These are phyloP conservation scores for Spilarctia lutea DNA, from an alignment of 2,888 invertebrate genomes.

Conservation along the genomic window DNA sequence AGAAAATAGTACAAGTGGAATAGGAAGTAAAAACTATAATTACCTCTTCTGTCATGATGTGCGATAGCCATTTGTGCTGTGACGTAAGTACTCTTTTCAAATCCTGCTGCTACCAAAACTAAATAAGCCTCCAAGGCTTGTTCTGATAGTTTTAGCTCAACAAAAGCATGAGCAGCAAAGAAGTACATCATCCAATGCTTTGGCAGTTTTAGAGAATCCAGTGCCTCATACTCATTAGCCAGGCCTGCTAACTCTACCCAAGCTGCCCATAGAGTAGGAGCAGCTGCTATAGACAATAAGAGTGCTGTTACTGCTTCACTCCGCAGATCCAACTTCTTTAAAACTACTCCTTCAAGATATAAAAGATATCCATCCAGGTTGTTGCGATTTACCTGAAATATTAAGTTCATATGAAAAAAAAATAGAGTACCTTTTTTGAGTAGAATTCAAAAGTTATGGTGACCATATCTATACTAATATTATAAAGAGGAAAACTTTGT, in stretches of 20 bases:
- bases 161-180: slow-evolving; percentile 95
- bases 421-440: too few species aligned
- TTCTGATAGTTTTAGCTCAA: slow-evolving; percentile 95
- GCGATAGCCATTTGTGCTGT: slow-evolving; percentile 97
- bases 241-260: slow-evolving; percentile 97
- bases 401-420: not conserved
- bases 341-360: slow-evolving; percentile 96
- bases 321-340: slow-evolving; percentile 94
- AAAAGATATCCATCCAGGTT: slow-evolving; percentile 95
- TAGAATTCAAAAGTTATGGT: too few species aligned
- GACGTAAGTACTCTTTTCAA: slow-evolving; percentile 95
- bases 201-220: slow-evolving; percentile 89
- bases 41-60: slow-evolving; percentile 96
- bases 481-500: too few species aligned
- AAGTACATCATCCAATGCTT: slow-evolving; percentile 98
- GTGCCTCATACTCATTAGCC: slow-evolving; percentile 92
- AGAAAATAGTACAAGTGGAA: too few species aligned
- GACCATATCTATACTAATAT: too few species aligned
- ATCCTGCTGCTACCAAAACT: slow-evolving; percentile 91
- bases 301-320: slow-evolving; percentile 92
- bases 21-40: not conserved
- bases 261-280: slow-evolving; percentile 97
- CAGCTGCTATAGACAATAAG: slow-evolving; percentile 91
- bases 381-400: slow-evolving; percentile 84
- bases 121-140: slow-evolving; percentile 95